A percentile compares a stretch with the other conserved stretches of the same genome.
Evolutionary conservation across 2,113 vertebrate genomes (phyloP).

Genomic region (Nyctibius bracteatus): DNA sequence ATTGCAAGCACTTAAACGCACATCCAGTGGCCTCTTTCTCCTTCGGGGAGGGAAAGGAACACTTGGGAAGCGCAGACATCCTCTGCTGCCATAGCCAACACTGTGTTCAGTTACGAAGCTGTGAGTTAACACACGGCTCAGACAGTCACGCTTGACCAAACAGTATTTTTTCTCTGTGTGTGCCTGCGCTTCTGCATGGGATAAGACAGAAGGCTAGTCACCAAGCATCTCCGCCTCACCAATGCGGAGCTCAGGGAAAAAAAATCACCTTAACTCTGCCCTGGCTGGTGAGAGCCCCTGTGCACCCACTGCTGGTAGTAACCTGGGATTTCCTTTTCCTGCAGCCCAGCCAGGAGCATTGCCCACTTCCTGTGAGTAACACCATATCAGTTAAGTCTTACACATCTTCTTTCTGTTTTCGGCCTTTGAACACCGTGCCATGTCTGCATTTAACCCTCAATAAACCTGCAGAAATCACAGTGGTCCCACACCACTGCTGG

Average conservation of each 20-base stretch:
- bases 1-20: background rate
- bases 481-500: background rate
- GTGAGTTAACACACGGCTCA: background rate
- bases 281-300: background rate
- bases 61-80: background rate
- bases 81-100: background rate
- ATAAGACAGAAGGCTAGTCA: background rate
- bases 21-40: background rate
- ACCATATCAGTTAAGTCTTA: background rate
- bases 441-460: background rate
- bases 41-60: background rate
- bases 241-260: background rate
- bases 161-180: background rate
- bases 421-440: background rate
- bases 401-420: background rate
- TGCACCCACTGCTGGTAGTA: background rate
- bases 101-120: background rate
- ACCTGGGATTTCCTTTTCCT: background rate
- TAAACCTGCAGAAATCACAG: background rate
- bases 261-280: background rate
- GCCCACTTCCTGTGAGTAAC: background rate
- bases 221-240: background rate
- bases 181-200: background rate
- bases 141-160: background rate
- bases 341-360: background rate